Conservation (phyloP, 2,113 vertebrate genomes). For the Sitta europaea region DNA sequence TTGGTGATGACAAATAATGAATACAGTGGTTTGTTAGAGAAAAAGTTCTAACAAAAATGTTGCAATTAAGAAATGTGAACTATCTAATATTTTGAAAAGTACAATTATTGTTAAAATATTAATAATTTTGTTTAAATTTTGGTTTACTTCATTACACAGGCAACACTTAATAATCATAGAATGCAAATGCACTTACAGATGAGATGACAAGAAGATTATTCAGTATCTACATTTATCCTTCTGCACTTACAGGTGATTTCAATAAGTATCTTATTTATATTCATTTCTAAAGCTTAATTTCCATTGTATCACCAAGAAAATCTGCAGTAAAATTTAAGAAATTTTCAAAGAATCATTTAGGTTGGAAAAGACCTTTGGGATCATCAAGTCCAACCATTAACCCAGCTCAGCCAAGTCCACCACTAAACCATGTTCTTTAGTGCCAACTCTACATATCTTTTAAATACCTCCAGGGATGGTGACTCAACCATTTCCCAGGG, state of each 20-base stretch:
- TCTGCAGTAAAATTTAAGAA: not conserved
- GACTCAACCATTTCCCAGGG: not conserved
- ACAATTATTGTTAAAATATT: not conserved
- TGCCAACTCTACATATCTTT: rapidly evolving
- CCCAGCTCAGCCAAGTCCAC: not conserved
- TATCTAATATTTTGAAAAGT: not conserved
- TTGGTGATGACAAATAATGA: not conserved
- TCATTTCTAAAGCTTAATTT: not conserved
- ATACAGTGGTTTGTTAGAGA: not conserved
- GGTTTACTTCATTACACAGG: not conserved
- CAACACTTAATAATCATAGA: not conserved
- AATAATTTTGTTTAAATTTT: not conserved
- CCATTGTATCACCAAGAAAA: not conserved
- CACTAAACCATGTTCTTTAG: not conserved
- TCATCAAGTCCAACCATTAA: not conserved
- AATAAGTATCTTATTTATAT: not conserved
- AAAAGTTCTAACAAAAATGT: not conserved
- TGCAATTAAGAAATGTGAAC: not conserved
- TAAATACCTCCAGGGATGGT: not conserved
- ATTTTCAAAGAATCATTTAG: not conserved
- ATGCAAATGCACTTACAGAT: not conserved
- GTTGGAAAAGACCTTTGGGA: not conserved
- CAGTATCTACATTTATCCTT: not conserved
- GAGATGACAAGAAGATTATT: not conserved
- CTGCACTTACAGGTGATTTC: not conserved